Base-by-base conservation (phyloP, 2,113 vertebrate species). In the Phoenicopterus ruber region DNA sequence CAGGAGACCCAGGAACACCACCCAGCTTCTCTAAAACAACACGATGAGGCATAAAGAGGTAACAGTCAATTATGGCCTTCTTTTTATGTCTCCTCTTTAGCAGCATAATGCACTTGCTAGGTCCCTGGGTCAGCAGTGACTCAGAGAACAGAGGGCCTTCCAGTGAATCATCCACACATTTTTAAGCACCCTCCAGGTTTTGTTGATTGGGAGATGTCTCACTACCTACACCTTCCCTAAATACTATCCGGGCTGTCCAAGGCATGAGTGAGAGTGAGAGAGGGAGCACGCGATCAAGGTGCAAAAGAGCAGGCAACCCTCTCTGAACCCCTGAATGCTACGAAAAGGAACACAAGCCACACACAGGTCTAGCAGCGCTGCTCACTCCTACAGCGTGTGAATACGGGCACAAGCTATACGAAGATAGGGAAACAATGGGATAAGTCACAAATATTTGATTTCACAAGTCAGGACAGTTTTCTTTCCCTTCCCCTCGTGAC, bases 171-270 rank as follows among this genome's bases (percentile, higher is more conserved):
- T 47, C 38, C 63, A 6, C 73, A 58, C 2, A 40, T 46, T 57
- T 90, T 88, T 55, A 87, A 91, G 94, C 70, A 91, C 69, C 86
- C 93, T 94, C 42, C 87, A 94, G 89, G 93, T 90, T 47, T 22
- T 90, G 85, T 62, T 83, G 95, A 65, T 46, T 79, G 71, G 91
- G 93, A 93, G 86, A 59, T 82, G 95, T 94, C 89, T 97, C 93
- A 73, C 93, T 94, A 87, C 84, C 94, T 90, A 73, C 95, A 96
- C 89, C 94, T 94, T 94, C 84, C 93, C 84, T 80, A 93, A 96
- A 96, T 62, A 90, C 67, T 52, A 20, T 31, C 86, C 32, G 66
- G 71, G 88, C 71, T 69, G 72, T 10, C 86, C 69, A 16, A 63
- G 67, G 42, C n/a, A 32, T 3, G 32, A 74, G 44, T 17, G 61